Percentiles rank a stretch among this genome's conserved stretches.
Evolutionary conservation across 2,888 invertebrate species (phyloP).

Genomic region (Schizotus pectinicornis): DNA sequence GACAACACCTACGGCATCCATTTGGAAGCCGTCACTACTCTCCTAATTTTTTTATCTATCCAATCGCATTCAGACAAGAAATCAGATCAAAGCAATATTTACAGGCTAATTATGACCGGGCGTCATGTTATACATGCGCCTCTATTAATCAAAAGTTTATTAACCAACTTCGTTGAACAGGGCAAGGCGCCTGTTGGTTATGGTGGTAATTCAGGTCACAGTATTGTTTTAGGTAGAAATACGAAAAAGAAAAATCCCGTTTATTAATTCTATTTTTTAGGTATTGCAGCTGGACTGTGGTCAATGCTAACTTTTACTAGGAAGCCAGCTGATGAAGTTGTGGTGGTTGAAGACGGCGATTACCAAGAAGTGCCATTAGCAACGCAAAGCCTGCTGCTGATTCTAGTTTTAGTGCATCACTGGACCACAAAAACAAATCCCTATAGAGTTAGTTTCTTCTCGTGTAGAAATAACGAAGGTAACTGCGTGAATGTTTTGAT

Average conservation of each 20-base stretch:
- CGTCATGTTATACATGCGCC: constrained; percentile 77
- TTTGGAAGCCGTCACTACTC: constrained; percentile 85
- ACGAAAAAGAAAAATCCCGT: too few species aligned
- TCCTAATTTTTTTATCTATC: constrained; percentile 86
- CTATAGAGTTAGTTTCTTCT: constrained; percentile 83
- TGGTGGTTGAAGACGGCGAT: constrained; percentile 39
- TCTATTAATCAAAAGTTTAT: constrained; percentile 77
- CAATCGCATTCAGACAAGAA: constrained; percentile 76
- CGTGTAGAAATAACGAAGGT: constrained; percentile 84
- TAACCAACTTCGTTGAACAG: constrained; percentile 76
- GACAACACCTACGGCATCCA: constrained; percentile 86
- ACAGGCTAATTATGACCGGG: constrained; percentile 72
- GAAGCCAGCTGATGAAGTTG: constrained; percentile 55
- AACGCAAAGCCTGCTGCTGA: constrained; percentile 86
- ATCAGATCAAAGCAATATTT: constrained; percentile 74
- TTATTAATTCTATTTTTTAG: constrained; percentile 40
- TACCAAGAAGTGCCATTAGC: constrained; percentile 74
- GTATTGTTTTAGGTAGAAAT: constrained; percentile 81
- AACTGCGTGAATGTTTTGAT: constrained; percentile 34
- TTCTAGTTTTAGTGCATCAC: constrained; percentile 90
- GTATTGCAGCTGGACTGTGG: constrained; percentile 73
- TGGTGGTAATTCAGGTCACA: constrained; percentile 64
- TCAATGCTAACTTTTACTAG: constrained; percentile 75
- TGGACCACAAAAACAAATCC: constrained; percentile 82
- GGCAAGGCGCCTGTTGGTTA: constrained; percentile 72